phyloP scores from a whole-genome alignment of 2,113 vertebrate species.

The Ploceus nigricollis region DNA sequence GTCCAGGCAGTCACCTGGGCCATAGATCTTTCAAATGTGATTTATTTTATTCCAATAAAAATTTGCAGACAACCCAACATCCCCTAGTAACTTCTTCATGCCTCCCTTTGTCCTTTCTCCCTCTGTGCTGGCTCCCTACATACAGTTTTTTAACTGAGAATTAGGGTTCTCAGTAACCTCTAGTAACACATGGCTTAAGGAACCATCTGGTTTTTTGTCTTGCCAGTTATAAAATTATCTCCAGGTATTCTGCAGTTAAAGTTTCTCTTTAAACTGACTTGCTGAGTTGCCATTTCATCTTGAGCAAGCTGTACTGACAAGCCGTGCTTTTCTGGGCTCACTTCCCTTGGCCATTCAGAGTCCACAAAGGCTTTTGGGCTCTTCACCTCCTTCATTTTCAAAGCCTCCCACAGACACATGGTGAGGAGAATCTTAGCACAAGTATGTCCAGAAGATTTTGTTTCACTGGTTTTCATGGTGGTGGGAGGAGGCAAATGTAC shows the following conservation, averaged over 20 bases:
- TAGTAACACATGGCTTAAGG: not conserved
- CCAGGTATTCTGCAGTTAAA: not conserved
- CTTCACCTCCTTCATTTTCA: not conserved
- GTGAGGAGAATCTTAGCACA: not conserved
- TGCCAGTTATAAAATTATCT: not conserved
- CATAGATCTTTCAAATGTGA: not conserved
- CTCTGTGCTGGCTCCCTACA: not conserved
- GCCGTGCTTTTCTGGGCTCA: not conserved
- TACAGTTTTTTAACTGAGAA: not conserved
- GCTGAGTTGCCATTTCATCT: not conserved
- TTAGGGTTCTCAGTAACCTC: not conserved
- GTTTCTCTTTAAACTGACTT: not conserved
- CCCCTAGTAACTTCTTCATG: not conserved
- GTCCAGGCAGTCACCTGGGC: not conserved
- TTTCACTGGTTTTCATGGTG: not conserved
- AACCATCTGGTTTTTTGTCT: not conserved
- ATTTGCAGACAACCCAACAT: not conserved
- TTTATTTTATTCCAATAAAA: not conserved
- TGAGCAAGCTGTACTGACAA: not conserved
- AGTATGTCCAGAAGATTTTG: not conserved
- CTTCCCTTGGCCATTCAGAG: not conserved
- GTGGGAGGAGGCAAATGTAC: not conserved
- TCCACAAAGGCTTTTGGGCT: not conserved
- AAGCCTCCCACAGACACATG: not conserved
- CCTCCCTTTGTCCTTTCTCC: not conserved